Evolutionary conservation across 2,888 invertebrate species (phyloP).

Genomic region (Melangyna quadrimaculata): DNA sequence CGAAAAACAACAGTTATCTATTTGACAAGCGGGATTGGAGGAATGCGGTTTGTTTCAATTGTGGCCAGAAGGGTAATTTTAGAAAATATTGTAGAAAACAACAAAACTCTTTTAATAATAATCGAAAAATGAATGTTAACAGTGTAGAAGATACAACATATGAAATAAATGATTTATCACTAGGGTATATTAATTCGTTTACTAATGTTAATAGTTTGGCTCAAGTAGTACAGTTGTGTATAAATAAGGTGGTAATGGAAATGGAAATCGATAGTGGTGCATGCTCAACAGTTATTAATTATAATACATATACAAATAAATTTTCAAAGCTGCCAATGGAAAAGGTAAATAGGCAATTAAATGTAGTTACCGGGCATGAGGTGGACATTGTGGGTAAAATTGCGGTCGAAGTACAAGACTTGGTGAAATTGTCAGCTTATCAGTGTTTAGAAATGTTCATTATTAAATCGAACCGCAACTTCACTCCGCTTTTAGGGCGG

Average conservation of each 20-base stretch:
- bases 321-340: not conserved
- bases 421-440: not conserved
- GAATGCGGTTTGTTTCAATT: not conserved
- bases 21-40: not conserved
- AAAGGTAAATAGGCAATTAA: conserved; percentile 2
- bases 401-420: not conserved
- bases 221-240: not conserved
- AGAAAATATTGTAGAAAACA: not conserved
- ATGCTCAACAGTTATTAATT: no score
- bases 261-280: conserved; percentile 35
- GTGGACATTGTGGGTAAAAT: conserved; percentile 1
- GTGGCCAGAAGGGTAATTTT: not conserved
- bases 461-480: conserved; percentile 6
- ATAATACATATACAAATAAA: not conserved
- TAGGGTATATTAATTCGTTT: conserved; percentile 17
- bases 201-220: not conserved
- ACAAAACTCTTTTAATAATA: not conserved
- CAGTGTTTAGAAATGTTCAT: not conserved
- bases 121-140: no score
- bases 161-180: conserved; percentile 6
- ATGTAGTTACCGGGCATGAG: not conserved
- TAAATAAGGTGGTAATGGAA: conserved; percentile 12
- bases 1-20: not conserved
- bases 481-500: conserved; percentile 37
- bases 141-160: not conserved